Percentiles rank a stretch among this genome's conserved stretches.
Evolutionary conservation across 2,888 invertebrate species (phyloP).

Genomic region (Blastobasis lacticolella): DNA sequence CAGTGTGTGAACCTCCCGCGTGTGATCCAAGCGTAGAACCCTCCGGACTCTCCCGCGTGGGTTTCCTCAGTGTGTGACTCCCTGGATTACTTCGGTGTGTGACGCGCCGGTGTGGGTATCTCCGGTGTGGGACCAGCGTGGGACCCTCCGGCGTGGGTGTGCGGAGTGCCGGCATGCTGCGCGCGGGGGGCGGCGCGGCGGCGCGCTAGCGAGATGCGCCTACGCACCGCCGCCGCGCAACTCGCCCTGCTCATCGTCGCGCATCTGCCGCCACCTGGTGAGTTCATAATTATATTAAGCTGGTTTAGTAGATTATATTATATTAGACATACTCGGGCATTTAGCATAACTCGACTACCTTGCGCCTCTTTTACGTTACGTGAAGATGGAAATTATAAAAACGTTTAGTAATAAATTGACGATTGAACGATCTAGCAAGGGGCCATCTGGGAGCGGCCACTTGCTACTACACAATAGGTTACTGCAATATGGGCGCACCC

Average conservation of each 20-base stretch:
- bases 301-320: too few species aligned
- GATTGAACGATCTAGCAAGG: too few species aligned
- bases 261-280: conserved; percentile 46
- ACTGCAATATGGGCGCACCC: background rate
- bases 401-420: too few species aligned
- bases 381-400: too few species aligned
- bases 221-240: conserved; percentile 38
- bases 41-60: too few species aligned
- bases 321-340: too few species aligned
- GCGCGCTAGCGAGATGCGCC: conserved; percentile 50
- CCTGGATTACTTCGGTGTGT: background rate
- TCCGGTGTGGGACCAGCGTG: conserved; percentile 10
- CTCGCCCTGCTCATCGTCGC: conserved; percentile 51
- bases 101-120: background rate
- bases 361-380: too few species aligned
- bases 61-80: too few species aligned
- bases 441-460: too few species aligned
- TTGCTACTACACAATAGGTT: background rate
- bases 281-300: conserved; percentile 15
- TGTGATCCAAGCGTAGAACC: too few species aligned
- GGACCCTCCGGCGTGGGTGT: conserved; percentile 19
- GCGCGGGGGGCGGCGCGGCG: conserved; percentile 26
- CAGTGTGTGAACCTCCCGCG: too few species aligned
- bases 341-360: too few species aligned
- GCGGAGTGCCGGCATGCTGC: conserved; percentile 24